Evolutionary conservation across 2,113 vertebrate genomes (phyloP).

Genomic region (Meriones unguiculatus): DNA sequence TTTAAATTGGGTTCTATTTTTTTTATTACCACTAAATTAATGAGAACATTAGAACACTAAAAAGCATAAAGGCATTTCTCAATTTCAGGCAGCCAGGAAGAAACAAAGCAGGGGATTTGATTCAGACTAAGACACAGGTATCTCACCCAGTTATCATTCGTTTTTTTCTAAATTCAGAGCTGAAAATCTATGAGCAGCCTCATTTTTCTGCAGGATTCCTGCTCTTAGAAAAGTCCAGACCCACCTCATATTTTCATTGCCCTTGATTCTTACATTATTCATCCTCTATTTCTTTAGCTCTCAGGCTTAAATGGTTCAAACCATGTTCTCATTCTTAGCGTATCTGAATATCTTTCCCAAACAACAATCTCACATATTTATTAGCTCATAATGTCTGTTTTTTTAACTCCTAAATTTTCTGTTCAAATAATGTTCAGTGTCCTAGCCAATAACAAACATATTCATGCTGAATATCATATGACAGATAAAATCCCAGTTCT

Average conservation of each 20-base stretch:
- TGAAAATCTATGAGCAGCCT: neutral
- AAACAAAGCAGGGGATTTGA: neutral
- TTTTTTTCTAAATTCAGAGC: neutral
- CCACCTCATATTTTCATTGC: neutral
- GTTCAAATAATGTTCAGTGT: neutral
- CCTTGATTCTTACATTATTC: slow-evolving; percentile 30
- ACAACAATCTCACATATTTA: neutral
- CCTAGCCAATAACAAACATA: neutral
- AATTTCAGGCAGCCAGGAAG: neutral
- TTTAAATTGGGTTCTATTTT: neutral
- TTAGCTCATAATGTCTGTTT: neutral
- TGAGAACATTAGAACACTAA: neutral
- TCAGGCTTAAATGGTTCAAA: neutral
- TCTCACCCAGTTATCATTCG: neutral
- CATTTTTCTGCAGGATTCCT: neutral
- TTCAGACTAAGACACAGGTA: neutral
- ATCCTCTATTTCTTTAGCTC: slow-evolving; percentile 8
- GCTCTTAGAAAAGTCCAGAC: neutral
- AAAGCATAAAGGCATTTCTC: neutral
- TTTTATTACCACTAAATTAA: neutral
- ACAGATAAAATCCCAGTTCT: neutral
- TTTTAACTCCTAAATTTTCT: neutral
- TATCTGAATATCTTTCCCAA: slow-evolving; percentile 1
- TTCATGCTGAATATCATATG: neutral
- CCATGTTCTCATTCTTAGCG: neutral